phyloP scores from a whole-genome alignment of 1,140 invertebrate species.

The Tigriopus japonicus region DNA sequence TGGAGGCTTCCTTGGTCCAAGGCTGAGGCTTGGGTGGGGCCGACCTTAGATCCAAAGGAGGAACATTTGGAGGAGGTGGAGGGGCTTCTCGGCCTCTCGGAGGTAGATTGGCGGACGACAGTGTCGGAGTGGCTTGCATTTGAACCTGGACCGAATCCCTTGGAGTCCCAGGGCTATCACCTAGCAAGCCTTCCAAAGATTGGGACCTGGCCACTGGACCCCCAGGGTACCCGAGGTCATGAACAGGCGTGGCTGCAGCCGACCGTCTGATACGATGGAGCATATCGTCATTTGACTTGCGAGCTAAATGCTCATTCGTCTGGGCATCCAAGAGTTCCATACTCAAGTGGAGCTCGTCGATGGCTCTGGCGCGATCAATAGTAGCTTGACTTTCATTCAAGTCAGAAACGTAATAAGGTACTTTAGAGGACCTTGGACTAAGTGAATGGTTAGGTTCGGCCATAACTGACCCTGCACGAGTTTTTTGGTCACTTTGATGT shows the following conservation, averaged over 20 bases:
- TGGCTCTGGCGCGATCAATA: too few species aligned
- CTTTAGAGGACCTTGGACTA: too few species aligned
- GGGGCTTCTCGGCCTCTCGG: neutral
- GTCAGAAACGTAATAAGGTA: too few species aligned
- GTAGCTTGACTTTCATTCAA: too few species aligned
- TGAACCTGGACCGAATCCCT: neutral
- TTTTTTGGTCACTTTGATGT: too few species aligned
- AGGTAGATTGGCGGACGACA: neutral
- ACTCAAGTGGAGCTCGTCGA: too few species aligned
- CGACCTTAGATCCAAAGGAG: conserved; percentile 6
- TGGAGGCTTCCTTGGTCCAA: neutral
- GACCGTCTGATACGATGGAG: neutral
- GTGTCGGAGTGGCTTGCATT: neutral
- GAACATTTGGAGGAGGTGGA: conserved; percentile 6
- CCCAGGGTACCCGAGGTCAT: neutral
- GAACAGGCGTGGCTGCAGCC: neutral
- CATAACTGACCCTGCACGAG: too few species aligned
- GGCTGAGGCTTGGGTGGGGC: neutral
- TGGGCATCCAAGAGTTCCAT: too few species aligned
- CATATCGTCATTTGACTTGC: too few species aligned
- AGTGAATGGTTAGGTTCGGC: too few species aligned
- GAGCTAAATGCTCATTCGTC: too few species aligned
- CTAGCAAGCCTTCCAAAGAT: conserved; percentile 10
- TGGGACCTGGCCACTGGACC: neutral
- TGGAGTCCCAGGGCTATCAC: neutral